Percentiles rank a stretch among this genome's conserved stretches.
These are phyloP conservation scores for Thunnus maccoyii DNA, from an alignment of 2,113 vertebrate genomes.

Conservation along the genomic window DNA sequence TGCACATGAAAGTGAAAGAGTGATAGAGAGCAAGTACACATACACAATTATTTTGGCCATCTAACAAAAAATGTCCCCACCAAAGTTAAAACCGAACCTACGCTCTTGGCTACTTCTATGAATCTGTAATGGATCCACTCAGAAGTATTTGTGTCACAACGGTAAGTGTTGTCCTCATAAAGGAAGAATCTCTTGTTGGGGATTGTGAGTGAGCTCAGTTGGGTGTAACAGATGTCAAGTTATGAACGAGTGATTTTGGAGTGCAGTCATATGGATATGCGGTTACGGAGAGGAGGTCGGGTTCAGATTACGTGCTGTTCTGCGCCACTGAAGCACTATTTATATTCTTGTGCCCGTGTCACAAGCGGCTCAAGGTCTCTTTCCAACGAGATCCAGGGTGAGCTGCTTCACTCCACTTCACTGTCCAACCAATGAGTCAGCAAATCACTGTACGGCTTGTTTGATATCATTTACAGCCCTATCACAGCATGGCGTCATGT, in stretches of 20 bases:
- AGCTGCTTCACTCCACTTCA: slow-evolving; percentile 27
- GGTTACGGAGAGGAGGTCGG: slow-evolving; percentile 25
- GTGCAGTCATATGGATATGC: slow-evolving; percentile 33
- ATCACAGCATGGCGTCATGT: slow-evolving; percentile 20
- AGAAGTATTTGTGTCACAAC: slow-evolving; percentile 11
- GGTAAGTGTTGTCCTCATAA: not conserved
- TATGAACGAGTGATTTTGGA: slow-evolving; percentile 26
- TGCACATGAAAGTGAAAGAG: too few species aligned
- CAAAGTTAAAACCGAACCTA: too few species aligned
- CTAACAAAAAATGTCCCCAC: too few species aligned
- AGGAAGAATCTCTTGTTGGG: slow-evolving; percentile 11
- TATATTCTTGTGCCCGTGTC: slow-evolving; percentile 59
- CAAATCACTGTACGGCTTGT: not conserved
- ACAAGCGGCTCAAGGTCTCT: slow-evolving; percentile 50
- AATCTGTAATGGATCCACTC: not conserved
- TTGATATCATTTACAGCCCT: slow-evolving; percentile 2
- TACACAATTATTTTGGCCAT: too few species aligned
- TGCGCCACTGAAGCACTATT: slow-evolving; percentile 68
- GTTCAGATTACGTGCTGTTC: slow-evolving; percentile 65
- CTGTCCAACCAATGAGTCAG: slow-evolving; percentile 57
- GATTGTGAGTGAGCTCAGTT: not conserved
- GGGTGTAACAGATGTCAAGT: slow-evolving; percentile 33
- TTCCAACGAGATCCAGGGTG: not conserved
- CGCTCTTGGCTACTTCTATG: not conserved
- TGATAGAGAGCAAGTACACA: too few species aligned